Conservation (phyloP, 2,888 invertebrate genomes). For the Liposcelis brunnea region DNA sequence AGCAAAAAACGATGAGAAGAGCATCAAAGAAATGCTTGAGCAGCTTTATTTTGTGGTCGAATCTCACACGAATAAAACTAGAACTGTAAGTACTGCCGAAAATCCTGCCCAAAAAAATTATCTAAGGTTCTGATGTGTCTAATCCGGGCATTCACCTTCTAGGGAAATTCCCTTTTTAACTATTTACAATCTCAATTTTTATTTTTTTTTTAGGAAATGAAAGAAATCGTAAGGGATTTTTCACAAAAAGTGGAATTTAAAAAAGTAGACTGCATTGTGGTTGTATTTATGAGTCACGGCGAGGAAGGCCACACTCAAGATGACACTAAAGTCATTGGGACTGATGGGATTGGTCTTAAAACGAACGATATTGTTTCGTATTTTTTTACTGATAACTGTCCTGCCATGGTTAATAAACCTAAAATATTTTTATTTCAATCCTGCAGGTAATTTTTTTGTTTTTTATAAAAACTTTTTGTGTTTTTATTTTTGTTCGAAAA, state of each 20-base stretch:
- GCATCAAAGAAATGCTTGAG: not conserved
- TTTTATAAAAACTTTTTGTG: no score
- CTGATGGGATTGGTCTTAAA: conserved; percentile 15
- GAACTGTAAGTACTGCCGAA: not conserved
- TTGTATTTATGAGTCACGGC: conserved; percentile 16
- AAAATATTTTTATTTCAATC: conserved; percentile 22
- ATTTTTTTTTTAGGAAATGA: conserved; percentile 5
- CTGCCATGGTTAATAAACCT: conserved; percentile 17
- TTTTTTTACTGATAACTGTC: conserved; percentile 19
- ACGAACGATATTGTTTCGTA: conserved; percentile 16
- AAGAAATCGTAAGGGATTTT: conserved; percentile 11
- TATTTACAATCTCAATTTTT: not conserved
- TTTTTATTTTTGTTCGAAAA: not conserved
- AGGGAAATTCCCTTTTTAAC: no score
- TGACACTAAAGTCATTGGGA: conserved; percentile 14
- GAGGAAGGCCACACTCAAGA: conserved; percentile 3
- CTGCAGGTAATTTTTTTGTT: conserved; percentile 18
- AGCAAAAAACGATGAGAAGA: not conserved
- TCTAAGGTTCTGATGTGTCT: no score
- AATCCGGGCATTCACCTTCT: no score
- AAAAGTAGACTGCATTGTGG: conserved; percentile 13
- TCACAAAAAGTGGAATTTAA: conserved; percentile 7
- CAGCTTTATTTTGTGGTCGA: conserved; percentile 4
- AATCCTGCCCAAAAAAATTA: no score
- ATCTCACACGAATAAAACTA: not conserved